These are phyloP conservation scores for Cercopithecus mona DNA, from an alignment of 2,113 vertebrate genomes.

Conservation along the genomic window DNA sequence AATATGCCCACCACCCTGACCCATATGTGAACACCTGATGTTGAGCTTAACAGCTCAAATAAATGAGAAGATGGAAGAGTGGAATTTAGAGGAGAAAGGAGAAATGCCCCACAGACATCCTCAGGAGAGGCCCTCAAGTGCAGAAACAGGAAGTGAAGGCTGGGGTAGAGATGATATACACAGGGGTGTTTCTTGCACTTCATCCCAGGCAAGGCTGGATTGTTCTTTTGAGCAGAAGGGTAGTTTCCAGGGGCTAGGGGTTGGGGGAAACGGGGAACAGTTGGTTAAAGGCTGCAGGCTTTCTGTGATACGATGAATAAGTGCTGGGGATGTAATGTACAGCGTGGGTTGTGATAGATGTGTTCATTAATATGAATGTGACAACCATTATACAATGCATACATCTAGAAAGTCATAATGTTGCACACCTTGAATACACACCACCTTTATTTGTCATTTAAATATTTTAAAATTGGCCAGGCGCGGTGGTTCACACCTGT, in stretches of 20 bases:
- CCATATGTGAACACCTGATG: neutral
- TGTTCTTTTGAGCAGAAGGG: neutral
- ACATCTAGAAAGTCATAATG: neutral
- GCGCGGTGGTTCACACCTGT: no score
- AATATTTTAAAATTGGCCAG: neutral
- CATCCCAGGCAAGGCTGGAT: accelerated
- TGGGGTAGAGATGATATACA: accelerated
- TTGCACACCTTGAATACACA: neutral
- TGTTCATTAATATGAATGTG: no score
- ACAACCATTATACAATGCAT: neutral
- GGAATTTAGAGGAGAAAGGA: neutral
- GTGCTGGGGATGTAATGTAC: neutral
- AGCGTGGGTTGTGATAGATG: no score
- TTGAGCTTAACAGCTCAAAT: neutral
- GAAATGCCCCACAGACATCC: neutral
- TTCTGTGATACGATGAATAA: neutral
- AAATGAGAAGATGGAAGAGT: neutral
- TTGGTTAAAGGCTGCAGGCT: no score
- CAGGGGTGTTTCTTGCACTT: neutral
- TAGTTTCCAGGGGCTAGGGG: neutral
- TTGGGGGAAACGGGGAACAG: no score
- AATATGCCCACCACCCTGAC: neutral
- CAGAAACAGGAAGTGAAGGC: neutral
- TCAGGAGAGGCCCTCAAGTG: no score
- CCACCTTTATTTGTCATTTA: neutral